phyloP scores from a whole-genome alignment of 2,113 vertebrate species.

The Poeciliopsis prolifica region DNA sequence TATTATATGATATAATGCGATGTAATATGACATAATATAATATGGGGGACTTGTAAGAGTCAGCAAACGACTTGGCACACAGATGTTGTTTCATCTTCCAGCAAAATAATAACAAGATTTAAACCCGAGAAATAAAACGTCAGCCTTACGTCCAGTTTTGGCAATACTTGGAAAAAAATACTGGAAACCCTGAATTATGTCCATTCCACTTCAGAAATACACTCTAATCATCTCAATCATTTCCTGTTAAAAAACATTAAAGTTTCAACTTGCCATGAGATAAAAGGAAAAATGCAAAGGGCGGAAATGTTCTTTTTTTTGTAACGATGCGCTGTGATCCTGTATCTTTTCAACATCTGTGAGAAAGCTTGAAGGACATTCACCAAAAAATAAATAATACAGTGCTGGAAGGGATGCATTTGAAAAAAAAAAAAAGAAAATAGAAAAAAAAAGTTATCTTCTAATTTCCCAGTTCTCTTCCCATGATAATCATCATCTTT shows the following conservation, averaged over 20 bases:
- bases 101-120: not conserved
- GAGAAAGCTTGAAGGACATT: not conserved
- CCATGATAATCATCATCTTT: conserved; percentile 15
- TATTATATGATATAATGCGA: no score
- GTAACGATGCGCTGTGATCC: no score
- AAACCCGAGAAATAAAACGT: not conserved
- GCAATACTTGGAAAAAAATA: not conserved
- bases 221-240: not conserved
- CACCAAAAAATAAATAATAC: no score
- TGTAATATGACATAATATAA: no score
- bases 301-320: no score
- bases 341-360: no score
- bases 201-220: not conserved
- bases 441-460: not conserved
- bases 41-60: not conserved
- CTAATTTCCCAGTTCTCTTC: conserved; percentile 25
- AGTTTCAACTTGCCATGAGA: not conserved
- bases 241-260: not conserved
- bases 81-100: not conserved
- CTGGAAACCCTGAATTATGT: not conserved
- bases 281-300: not conserved
- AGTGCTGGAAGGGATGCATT: conserved; percentile 39
- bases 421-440: not conserved
- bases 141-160: not conserved
- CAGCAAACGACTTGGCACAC: not conserved